phyloP scores from a whole-genome alignment of 2,113 vertebrate species.

The Grammomys dolichurus region DNA sequence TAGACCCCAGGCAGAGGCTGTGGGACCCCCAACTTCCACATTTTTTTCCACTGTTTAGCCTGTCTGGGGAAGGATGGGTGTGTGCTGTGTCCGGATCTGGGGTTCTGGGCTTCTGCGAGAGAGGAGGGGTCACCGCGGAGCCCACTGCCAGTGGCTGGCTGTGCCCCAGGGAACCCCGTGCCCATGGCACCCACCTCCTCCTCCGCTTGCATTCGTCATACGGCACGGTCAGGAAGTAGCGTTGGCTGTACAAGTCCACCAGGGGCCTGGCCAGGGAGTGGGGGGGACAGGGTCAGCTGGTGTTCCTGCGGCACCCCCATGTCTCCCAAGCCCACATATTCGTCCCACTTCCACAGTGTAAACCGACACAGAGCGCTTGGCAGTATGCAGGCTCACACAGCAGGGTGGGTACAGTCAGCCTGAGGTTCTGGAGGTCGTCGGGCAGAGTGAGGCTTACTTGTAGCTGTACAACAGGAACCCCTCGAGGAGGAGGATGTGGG shows the following conservation, averaged over 20 bases:
- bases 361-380: background rate
- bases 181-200: conserved; percentile 88
- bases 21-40: background rate
- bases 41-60: background rate
- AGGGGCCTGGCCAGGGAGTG: conserved; percentile 88
- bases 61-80: background rate
- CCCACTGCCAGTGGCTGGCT: background rate
- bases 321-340: no score
- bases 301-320: background rate
- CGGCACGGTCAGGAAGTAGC: conserved; percentile 96
- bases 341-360: accelerated
- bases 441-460: conserved; percentile 82
- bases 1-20: background rate
- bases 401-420: background rate
- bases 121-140: background rate
- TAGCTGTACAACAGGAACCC: conserved; percentile 97
- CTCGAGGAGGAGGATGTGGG: conserved; percentile 95
- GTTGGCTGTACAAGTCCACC: conserved; percentile 93
- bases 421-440: background rate
- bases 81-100: background rate
- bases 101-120: background rate
- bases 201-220: conserved; percentile 97
- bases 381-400: background rate
- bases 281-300: background rate
- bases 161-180: background rate